Evolutionary conservation across 2,113 vertebrate species (phyloP), one percentile per base, ranked within the genome.

Genomic region (Aleadryas rufinucha): DNA sequence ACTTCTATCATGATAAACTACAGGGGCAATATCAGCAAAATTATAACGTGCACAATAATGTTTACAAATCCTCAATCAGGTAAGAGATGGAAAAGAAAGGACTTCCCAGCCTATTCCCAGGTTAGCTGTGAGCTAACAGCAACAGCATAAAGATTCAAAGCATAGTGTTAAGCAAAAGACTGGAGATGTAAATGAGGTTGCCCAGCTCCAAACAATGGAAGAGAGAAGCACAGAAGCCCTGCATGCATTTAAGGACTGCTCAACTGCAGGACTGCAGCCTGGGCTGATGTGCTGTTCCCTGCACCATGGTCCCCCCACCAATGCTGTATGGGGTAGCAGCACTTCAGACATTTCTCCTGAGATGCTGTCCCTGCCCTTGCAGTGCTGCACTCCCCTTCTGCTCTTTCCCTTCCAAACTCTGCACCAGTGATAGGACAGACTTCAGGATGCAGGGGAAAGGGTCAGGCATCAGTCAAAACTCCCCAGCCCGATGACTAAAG

Each of bases 311-410:
- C 7, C 4, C 9, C 20, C 28, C 3, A 4, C 4, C 31, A 56
- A 30, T 1, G 2, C 0, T 53, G 42, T 13, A 28, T 4, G 1
- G 13, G 13, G 4, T 33, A 53, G 31, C 21, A 81, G 52, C n/a
- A 82, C 19, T 35, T 54, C 42, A 49, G n/a, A 27, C 13, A 42
- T 15, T 31, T 77, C 44, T 28, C 37, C 30, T 2, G 2, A 68
- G 44, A 28, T 54, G 44, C 42, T 71, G 35, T 22, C 20, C 19
- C n/a, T 27, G 35, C 19, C 13, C 16, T 14, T 59, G 22, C 28
- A 52, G 50, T 12, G 9, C 64, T 70, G 10, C n/a, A 66, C 4
- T 44, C 3, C 0, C 23, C 19, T 53, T 84, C 54, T 50, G n/a
- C 28, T 79, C 10, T 3, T 64, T 79, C 20, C 8, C 12, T 68